These are phyloP conservation scores for Steinernema feltiae DNA, from an alignment of 1,140 invertebrate species.

Conservation along the genomic window DNA sequence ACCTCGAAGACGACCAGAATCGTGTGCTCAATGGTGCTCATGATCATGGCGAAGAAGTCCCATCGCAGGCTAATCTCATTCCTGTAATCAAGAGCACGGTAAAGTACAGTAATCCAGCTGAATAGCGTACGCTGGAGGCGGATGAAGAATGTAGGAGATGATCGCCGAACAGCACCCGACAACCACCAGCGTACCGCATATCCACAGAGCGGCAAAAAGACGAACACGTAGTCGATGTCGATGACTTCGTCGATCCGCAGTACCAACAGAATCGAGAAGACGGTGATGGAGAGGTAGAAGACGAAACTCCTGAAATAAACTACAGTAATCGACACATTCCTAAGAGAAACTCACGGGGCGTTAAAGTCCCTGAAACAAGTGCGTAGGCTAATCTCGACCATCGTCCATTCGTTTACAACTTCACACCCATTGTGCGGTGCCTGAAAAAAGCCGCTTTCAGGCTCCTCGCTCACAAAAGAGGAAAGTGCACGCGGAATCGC, in stretches of 20 bases:
- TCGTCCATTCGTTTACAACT: conserved; percentile 21
- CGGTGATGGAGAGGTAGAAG: conserved; percentile 80
- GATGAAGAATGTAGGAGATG: conserved; percentile 87
- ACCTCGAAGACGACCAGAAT: conserved; percentile 92
- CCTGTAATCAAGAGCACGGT: conserved; percentile 60
- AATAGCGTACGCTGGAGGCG: conserved; percentile 72
- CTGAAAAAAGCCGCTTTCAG: neutral
- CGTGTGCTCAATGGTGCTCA: conserved; percentile 82
- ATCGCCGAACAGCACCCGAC: conserved; percentile 79
- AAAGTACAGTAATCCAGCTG: neutral
- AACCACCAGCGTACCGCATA: conserved; percentile 87
- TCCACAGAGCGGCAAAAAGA: conserved; percentile 90
- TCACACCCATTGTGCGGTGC: neutral
- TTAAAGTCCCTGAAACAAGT: conserved; percentile 38
- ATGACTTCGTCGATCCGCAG: conserved; percentile 72
- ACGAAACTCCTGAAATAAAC: conserved; percentile 79
- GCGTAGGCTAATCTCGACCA: conserved; percentile 35
- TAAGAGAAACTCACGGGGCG: conserved; percentile 29
- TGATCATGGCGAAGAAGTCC: conserved; percentile 93
- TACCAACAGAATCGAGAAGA: conserved; percentile 81
- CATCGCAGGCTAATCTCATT: conserved; percentile 88
- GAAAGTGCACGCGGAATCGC: neutral
- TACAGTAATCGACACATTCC: neutral
- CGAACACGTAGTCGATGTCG: conserved; percentile 76
- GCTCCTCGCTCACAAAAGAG: neutral